These are phyloP conservation scores for Apamea crenata DNA, from an alignment of 2,888 invertebrate genomes.

Conservation along the genomic window DNA sequence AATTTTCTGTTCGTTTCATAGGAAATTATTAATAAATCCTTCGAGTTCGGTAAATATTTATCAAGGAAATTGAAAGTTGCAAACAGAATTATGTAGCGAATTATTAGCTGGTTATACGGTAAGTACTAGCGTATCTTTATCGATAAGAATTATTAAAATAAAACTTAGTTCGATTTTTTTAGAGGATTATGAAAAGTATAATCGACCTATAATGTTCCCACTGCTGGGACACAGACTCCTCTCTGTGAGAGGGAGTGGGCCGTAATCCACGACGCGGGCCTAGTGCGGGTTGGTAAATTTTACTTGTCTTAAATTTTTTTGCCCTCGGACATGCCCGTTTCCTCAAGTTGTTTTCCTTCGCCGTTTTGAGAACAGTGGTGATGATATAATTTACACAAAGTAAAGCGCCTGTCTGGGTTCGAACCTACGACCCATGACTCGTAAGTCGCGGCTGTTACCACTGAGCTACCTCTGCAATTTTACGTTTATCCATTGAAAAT, in stretches of 20 bases:
- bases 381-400: not conserved
- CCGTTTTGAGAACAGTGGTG: not conserved
- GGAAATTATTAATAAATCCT: conserved; percentile 57
- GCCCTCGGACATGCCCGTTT: not conserved
- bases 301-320: not conserved
- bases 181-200: not conserved
- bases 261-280: not conserved
- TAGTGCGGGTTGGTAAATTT: not conserved
- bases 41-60: conserved; percentile 52
- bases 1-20: conserved; percentile 57
- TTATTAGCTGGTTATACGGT: conserved; percentile 6
- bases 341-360: not conserved
- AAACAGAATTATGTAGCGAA: conserved; percentile 39
- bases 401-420: not conserved
- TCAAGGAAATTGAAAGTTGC: conserved; percentile 43
- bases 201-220: not conserved
- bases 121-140: not conserved
- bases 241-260: not conserved
- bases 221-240: not conserved
- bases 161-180: not conserved
- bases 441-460: too few relatives aligned
- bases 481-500: not conserved
- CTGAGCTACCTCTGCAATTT: not conserved
- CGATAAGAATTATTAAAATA: not conserved
- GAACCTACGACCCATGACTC: not conserved